Base-by-base conservation (phyloP, 2,113 vertebrate species). In the Lophotis ruficrista region DNA sequence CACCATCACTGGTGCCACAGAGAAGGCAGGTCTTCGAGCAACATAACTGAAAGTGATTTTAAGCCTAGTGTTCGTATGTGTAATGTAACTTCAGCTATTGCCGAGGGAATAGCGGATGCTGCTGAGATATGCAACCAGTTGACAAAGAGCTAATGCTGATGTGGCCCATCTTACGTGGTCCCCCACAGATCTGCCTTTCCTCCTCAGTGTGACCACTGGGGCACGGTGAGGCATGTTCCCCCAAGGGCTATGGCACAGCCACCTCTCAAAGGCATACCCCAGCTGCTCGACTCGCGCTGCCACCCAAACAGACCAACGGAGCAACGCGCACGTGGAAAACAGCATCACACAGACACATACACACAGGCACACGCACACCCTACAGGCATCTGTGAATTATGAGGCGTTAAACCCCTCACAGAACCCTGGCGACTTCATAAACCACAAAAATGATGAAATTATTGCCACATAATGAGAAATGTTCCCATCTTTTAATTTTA, bases 401-500 rank as follows among this genome's bases (percentile, higher is more conserved):
- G 94, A 83, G 69, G 83, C 2, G 12, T 75, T 61, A 87, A 96
- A 92, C 45, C 48, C 27, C 33, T 69, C 73, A 21, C 72, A 35
- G 83, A 83, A 71, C 85, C 62, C 76, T 62, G 41, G 76, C 69
- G 90, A 91, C 80, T 96, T 92, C 83, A 87, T 37, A 94, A 94
- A 95, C 92, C 94, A 89, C 92, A 95, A 58, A 94, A 93, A 81
- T 9, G 2, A 75, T 75, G 8, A 8, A 90, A 93, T 95, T 93
- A 81, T 41, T 94, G 35, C 75, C 47, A 47, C 68, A 13, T 69
- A 76, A 76, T 41, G 45, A 68, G 83, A 89, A 87, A 65, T 15
- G 53, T 81, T 90, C 77, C 69, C 57, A 64, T 88, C 83, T 61
- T 72, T 84, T 81, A 62, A 16, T 71, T 93, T 76, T 50, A 64